A percentile compares a stretch with the other conserved stretches of the same genome.
These are phyloP conservation scores for Cyclophora punctaria DNA, from an alignment of 2,888 invertebrate genomes.

Conservation along the genomic window DNA sequence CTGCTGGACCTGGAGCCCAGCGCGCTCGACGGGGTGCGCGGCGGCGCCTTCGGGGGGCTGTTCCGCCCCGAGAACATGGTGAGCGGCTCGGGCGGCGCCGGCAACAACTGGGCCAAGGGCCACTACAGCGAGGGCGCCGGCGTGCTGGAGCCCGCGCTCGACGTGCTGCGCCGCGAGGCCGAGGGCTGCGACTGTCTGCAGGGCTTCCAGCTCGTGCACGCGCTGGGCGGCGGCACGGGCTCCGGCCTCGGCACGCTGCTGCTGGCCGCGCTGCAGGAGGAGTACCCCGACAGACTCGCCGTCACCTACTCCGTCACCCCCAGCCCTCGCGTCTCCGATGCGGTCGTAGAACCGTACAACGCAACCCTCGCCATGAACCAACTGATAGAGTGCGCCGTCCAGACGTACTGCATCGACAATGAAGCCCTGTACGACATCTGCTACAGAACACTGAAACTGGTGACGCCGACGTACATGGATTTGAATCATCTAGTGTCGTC, in stretches of 20 bases:
- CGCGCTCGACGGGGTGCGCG: slow-evolving; percentile 78
- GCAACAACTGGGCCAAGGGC: slow-evolving; percentile 78
- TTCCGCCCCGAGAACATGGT: slow-evolving; percentile 84
- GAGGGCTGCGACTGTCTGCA: slow-evolving; percentile 81
- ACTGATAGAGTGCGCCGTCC: slow-evolving; percentile 79
- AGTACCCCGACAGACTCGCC: slow-evolving; percentile 83
- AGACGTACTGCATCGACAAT: slow-evolving; percentile 82
- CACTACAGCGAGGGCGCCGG: slow-evolving; percentile 80
- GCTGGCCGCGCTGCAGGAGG: slow-evolving; percentile 79
- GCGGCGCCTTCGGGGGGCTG: slow-evolving; percentile 78
- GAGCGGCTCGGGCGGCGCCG: slow-evolving; percentile 74
- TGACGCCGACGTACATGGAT: slow-evolving; percentile 84
- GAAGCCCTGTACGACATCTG: slow-evolving; percentile 86
- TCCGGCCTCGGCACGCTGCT: slow-evolving; percentile 82
- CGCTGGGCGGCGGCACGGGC: slow-evolving; percentile 83
- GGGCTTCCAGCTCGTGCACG: slow-evolving; percentile 79
- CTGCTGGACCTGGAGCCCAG: slow-evolving; percentile 57
- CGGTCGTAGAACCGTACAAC: slow-evolving; percentile 79
- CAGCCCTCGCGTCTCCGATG: slow-evolving; percentile 84
- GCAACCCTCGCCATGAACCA: slow-evolving; percentile 79
- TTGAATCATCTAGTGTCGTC: slow-evolving; percentile 73
- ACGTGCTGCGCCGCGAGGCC: slow-evolving; percentile 74
- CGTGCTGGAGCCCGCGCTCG: slow-evolving; percentile 75
- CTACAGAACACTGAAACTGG: slow-evolving; percentile 81
- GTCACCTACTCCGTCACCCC: slow-evolving; percentile 81